A percentile compares a stretch with the other conserved stretches of the same genome.
Evolutionary conservation across 2,888 invertebrate species (phyloP).

Genomic region (Nymphalis c-album): DNA sequence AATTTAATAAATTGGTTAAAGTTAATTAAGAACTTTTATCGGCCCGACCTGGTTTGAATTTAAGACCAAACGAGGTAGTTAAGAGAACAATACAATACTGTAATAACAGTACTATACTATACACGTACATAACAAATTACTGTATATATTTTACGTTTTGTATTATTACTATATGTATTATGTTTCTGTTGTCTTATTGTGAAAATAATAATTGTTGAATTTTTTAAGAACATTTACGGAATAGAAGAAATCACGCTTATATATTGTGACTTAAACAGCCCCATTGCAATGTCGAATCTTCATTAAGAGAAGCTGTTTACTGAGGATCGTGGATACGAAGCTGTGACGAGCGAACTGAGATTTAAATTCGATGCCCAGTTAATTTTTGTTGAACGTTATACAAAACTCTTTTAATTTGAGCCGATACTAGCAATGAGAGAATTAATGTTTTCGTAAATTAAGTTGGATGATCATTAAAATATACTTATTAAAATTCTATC

Average conservation of each 20-base stretch:
- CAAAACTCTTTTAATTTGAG: slow-evolving; percentile 13
- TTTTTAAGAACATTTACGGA: neutral
- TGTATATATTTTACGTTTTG: too few relatives aligned
- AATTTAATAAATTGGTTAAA: too few relatives aligned
- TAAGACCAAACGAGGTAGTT: too few relatives aligned
- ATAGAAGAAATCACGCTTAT: neutral
- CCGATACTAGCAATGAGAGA: slow-evolving; percentile 11
- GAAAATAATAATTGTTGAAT: too few relatives aligned
- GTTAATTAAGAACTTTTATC: too few relatives aligned
- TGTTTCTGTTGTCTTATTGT: too few relatives aligned
- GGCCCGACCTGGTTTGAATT: too few relatives aligned
- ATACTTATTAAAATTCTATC: too few relatives aligned
- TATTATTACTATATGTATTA: too few relatives aligned
- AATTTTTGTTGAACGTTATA: slow-evolving; percentile 27
- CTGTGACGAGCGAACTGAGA: slow-evolving; percentile 23
- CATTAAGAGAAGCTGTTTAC: slow-evolving; percentile 60
- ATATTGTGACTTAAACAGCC: slow-evolving; percentile 35
- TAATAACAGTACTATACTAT: too few relatives aligned
- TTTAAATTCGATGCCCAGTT: slow-evolving; percentile 26
- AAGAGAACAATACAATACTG: too few relatives aligned
- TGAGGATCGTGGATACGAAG: slow-evolving; percentile 49
- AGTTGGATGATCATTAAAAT: neutral
- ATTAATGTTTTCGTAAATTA: slow-evolving; percentile 3
- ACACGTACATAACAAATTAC: too few relatives aligned
- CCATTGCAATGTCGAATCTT: slow-evolving; percentile 54